Evolutionary conservation across 2,797 vertebrate genomes (phyloP), one percentile per base, ranked within the genome.

Genomic region (Gephyroberyx darwinii): DNA sequence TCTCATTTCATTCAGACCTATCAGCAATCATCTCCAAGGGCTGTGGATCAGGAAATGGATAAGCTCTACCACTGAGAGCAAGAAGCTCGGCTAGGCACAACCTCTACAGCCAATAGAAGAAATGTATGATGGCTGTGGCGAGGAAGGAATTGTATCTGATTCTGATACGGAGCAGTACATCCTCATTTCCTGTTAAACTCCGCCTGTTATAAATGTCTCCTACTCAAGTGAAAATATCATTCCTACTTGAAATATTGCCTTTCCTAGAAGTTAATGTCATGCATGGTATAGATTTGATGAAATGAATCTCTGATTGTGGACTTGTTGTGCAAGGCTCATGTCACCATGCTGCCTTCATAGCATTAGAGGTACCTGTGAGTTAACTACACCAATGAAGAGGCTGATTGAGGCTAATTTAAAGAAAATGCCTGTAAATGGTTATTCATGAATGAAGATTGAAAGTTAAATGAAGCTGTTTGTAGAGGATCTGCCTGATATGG

Each of bases 401-500:
- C 45, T 69, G 70, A 85, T 88, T 82, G 70, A 69, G 87, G 73
- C 67, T 78, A 71, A 83, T 82, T 85, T 73, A 77, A 84, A 82
- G 13, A 69, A 80, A 78, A 78, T 57, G 55, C 74, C 74, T 81
- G 69, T 54, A 71, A 86, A 83, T 75, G 77, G 39, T 85, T 64
- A 74, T 86, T 85, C 74, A 84, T 45, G 5, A 81, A 75, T 71
- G 72, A 51, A 45, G 60, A 76, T 77, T 82, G 84, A 82, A 86
- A 90, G 82, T 78, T 84, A 73, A 89, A 82, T 75, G 71, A 64
- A 80, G 80, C 70, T 78, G 82, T 84, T 81, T 80, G 78, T 79
- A 69, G 83, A 78, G 87, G 80, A 85, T 81, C 67, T 14, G 66
- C 82, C 84, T 87, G 82, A 91, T 87, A 75, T 55, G 19, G 59